Conservation (phyloP, 2,113 vertebrate genomes). For the Phalacrocorax aristotelis region DNA sequence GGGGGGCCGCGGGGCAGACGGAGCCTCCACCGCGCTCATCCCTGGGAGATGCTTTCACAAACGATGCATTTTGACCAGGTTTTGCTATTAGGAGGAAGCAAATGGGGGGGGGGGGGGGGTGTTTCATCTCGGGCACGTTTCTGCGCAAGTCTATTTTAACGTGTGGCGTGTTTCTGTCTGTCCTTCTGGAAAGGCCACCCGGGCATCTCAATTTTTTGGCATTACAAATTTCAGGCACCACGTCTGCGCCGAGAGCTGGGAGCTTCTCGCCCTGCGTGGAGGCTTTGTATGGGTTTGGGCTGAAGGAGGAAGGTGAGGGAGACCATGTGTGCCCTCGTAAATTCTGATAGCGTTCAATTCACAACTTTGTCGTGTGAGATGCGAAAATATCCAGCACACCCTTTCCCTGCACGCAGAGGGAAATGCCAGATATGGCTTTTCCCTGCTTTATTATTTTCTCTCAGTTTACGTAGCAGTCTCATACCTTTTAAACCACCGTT, state of each 20-base stretch:
- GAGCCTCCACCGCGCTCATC: not conserved
- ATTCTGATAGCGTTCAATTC: not conserved
- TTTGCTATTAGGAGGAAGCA: not conserved
- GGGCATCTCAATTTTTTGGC: not conserved
- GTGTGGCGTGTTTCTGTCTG: not conserved
- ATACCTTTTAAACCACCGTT: not conserved
- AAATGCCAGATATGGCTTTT: not conserved
- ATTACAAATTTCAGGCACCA: not conserved
- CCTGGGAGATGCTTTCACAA: not conserved
- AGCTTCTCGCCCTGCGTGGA: not conserved
- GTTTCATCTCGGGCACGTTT: not conserved
- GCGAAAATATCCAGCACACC: not conserved
- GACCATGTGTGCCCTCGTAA: not conserved
- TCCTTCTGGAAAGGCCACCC: not conserved
- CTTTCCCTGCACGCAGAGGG: not conserved
- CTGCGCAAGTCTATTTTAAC: not conserved
- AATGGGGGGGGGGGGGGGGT: not conserved
- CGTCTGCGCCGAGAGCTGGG: not conserved
- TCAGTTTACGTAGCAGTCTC: accelerated
- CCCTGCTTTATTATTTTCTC: not conserved
- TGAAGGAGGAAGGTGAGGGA: not conserved
- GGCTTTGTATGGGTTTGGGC: not conserved
- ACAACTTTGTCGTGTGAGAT: not conserved
- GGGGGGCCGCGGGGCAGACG: not conserved
- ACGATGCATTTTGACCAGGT: not conserved